Conservation (phyloP, 2,113 vertebrate species). For the Lichenostomus cassidix region DNA sequence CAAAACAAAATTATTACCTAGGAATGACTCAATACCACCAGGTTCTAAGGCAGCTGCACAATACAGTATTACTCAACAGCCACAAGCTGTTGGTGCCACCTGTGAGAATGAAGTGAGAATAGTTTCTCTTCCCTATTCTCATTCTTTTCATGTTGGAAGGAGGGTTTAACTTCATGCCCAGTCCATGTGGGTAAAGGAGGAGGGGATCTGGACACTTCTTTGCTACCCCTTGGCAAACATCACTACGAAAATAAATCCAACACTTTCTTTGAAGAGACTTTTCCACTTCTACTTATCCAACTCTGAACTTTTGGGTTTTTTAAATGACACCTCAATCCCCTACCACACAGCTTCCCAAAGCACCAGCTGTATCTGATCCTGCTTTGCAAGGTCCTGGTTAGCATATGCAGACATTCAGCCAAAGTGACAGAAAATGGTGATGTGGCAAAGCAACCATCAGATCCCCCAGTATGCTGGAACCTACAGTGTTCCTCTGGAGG, state of each 20-base stretch:
- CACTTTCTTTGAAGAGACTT: background rate
- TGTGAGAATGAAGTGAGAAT: background rate
- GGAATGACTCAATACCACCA: background rate
- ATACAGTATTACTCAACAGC: background rate
- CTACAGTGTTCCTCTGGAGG: background rate
- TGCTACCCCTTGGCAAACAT: background rate
- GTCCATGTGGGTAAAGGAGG: background rate
- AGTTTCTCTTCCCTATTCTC: background rate
- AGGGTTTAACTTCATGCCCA: background rate
- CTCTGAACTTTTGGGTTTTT: no score
- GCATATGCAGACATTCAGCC: background rate
- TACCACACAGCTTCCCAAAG: background rate
- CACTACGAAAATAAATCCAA: background rate
- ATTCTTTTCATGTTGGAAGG: background rate
- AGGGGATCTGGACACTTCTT: background rate
- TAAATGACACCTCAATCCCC: background rate
- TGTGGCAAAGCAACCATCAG: background rate
- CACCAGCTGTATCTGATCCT: background rate
- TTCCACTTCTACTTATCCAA: background rate
- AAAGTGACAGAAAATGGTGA: background rate
- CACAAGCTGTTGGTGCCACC: background rate
- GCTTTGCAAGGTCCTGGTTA: background rate
- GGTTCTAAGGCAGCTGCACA: background rate
- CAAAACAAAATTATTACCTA: background rate
- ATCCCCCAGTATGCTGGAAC: background rate